Conservation (phyloP, 2,113 vertebrate genomes). For the Axis porcinus region DNA sequence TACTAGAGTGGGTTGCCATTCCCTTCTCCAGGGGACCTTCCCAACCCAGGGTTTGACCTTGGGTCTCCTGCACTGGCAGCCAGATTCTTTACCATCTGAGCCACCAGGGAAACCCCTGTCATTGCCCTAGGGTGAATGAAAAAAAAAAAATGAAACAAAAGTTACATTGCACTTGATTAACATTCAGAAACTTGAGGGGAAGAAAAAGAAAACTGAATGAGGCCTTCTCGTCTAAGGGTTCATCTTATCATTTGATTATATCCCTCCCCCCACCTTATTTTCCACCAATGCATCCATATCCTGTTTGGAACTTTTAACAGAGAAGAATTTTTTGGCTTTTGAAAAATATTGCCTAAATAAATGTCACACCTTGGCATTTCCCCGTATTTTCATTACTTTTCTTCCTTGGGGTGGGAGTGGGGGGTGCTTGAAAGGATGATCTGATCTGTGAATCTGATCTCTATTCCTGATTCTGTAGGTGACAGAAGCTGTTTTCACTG, state of each 20-base stretch:
- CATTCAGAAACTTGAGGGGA: neutral
- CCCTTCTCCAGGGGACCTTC: neutral
- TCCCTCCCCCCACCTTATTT: neutral
- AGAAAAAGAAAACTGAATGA: neutral
- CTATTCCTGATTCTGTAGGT: neutral
- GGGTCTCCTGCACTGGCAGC: neutral
- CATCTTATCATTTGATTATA: neutral
- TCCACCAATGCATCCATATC: neutral
- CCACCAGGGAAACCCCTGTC: neutral
- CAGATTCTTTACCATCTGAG: neutral
- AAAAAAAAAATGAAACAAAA: neutral
- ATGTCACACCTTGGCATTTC: neutral
- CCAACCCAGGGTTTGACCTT: neutral
- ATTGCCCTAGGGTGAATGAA: neutral
- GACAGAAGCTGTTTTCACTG: neutral
- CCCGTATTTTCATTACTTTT: neutral
- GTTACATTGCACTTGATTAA: neutral
- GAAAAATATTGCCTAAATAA: neutral
- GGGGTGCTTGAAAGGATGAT: neutral
- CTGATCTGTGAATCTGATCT: neutral
- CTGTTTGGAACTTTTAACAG: neutral
- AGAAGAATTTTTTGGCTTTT: constrained; percentile 3
- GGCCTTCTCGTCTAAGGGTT: neutral
- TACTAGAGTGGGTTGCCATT: neutral
- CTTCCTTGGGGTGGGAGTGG: neutral